phyloP scores from a whole-genome alignment of 2,888 invertebrate species.

The Drosophila eohydei region DNA sequence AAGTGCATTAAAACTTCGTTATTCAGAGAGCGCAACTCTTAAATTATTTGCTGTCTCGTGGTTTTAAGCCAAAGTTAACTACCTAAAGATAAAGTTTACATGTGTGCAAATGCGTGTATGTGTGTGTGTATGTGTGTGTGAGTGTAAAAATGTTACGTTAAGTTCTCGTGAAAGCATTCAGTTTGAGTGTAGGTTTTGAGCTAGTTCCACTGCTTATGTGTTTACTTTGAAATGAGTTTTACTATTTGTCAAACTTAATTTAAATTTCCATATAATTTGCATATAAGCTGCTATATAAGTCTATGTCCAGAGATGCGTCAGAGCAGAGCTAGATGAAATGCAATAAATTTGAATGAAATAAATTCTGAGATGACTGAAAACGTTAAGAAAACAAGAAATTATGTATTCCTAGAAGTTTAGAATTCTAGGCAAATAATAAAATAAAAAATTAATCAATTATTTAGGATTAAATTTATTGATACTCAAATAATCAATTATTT shows the following conservation, averaged over 20 bases:
- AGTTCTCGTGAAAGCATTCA: slow-evolving; percentile 16
- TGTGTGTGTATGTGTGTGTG: neutral
- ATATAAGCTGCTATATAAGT: slow-evolving; percentile 11
- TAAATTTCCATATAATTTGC: slow-evolving; percentile 21
- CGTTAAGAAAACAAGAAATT: no score
- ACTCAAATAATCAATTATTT: no score
- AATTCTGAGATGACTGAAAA: no score
- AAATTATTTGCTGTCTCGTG: slow-evolving; percentile 25
- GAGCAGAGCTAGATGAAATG: no score
- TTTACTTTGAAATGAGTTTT: slow-evolving; percentile 38
- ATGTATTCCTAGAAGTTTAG: no score
- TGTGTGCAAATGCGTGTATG: neutral
- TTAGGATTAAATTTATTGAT: no score
- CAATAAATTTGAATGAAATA: no score
- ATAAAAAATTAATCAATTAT: no score
- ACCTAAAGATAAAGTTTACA: slow-evolving; percentile 24
- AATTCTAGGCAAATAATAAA: no score
- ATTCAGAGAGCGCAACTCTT: neutral
- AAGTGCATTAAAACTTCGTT: slow-evolving; percentile 7
- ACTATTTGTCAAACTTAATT: slow-evolving; percentile 22
- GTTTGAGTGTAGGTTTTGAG: slow-evolving; percentile 5
- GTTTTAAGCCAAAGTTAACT: slow-evolving; percentile 14
- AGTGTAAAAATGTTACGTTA: slow-evolving; percentile 25
- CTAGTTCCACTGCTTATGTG: slow-evolving; percentile 20
- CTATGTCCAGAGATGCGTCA: neutral